Conservation (phyloP, 2,113 vertebrate genomes). For the Butorides virescens region DNA sequence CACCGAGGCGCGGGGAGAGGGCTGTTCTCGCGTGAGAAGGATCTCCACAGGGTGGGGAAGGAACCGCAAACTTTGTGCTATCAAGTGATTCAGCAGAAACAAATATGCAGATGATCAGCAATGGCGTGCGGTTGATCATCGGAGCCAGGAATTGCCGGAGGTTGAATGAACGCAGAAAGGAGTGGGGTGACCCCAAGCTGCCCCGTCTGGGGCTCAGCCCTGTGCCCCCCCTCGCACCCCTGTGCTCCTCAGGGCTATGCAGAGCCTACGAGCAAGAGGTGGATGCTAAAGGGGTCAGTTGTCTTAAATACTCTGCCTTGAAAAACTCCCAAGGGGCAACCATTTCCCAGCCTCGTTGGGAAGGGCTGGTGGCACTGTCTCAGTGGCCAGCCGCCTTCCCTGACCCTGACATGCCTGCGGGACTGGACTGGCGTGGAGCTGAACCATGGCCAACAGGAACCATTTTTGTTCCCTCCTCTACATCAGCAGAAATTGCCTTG, state of each 20-base stretch:
- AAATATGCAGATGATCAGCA: not conserved
- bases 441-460: not conserved
- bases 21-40: fast-evolving
- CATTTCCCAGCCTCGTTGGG: not conserved
- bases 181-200: not conserved
- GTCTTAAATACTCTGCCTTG: not conserved
- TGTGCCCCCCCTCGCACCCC: not conserved
- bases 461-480: not conserved
- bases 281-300: not conserved
- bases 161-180: not conserved
- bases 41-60: not conserved
- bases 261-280: not conserved
- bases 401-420: not conserved
- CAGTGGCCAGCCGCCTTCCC: not conserved
- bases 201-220: not conserved
- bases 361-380: not conserved
- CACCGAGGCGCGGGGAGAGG: fast-evolving
- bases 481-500: not conserved
- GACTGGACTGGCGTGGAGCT: not conserved
- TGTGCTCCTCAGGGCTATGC: not conserved
- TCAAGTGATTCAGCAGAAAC: not conserved
- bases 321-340: not conserved
- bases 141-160: not conserved
- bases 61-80: not conserved
- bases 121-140: fast-evolving